Evolutionary conservation across 2,797 vertebrate species (phyloP), one percentile per base, ranked within the genome.

Genomic region (Periophthalmus magnuspinnatus): DNA sequence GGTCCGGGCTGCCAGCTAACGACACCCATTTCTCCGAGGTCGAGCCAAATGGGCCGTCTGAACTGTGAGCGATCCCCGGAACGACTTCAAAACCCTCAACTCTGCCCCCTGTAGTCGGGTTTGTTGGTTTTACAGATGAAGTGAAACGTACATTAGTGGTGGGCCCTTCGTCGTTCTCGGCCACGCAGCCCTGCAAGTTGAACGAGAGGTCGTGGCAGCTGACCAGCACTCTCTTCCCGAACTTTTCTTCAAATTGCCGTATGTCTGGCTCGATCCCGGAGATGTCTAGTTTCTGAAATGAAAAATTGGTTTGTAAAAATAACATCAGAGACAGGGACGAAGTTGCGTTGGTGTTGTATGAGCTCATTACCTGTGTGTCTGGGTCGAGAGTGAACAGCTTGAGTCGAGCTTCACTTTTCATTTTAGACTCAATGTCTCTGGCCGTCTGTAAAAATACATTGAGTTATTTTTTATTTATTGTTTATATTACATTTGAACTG

Each of bases 201-300:
- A 99, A 99, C 24, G 95, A 93, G 71, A 99, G 92, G 86, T 97
- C 95, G 2, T 97, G 93, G 74, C 97, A 99, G 84, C 92, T 96
- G 82, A 99, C 96, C 65, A 99, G 90, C 84, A 99, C 89, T 76
- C 95, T 93, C 89, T 96, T 98, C 10, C 97, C 97, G 71, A 96
- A 98, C 84, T 97, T 98, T 84, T 99, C 97, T 78, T 99, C 97
- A 86, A 99, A 98, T 67, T 95, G 96, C 68, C 95, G 95, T 77
- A 96, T 93, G 13, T 99, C 97, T 4, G 95, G 95, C 67, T 98
- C 96, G 34, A 96, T 91, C 80, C 93, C 91, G 17, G 94, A 95
- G 85, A 97, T 95, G 83, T 99, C 97, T 78, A 97, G 93, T 89
- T 95, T 98, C 97, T 99, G 77, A 62, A 80, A 76, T 58, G 24